phyloP scores from a whole-genome alignment of 1,140 invertebrate species.

The Dreissena rostriformis region DNA sequence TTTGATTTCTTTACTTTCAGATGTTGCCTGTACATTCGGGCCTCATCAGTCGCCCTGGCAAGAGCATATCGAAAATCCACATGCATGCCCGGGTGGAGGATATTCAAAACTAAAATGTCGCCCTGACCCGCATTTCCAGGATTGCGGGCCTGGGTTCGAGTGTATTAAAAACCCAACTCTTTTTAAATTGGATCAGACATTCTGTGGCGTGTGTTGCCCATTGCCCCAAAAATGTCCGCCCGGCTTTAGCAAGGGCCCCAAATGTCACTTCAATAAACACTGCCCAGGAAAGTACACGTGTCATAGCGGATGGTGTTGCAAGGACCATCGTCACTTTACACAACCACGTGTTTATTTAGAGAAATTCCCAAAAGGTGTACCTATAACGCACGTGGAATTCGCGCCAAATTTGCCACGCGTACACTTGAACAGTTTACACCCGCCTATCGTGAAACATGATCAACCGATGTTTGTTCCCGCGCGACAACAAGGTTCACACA shows the following conservation, averaged over 20 bases:
- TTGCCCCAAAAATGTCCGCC: constrained; percentile 4
- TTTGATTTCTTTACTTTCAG: constrained; percentile 13
- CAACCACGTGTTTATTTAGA: too few relatives aligned
- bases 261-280: constrained; percentile 8
- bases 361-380: too few relatives aligned
- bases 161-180: constrained; percentile 3
- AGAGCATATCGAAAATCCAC: not conserved
- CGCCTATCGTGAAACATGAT: too few relatives aligned
- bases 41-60: constrained; percentile 5
- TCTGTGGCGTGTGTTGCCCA: constrained; percentile 39
- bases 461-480: too few relatives aligned
- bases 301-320: constrained; percentile 26
- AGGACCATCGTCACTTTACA: not conserved
- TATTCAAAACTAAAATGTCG: constrained; percentile 33
- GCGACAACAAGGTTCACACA: not conserved
- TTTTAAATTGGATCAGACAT: constrained; percentile 14
- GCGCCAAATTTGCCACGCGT: too few relatives aligned
- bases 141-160: constrained; percentile 32
- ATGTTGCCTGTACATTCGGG: constrained; percentile 34
- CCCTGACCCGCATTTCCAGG: constrained; percentile 4
- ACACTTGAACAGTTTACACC: too few relatives aligned
- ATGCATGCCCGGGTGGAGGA: constrained; percentile 26
- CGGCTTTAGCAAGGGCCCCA: constrained; percentile 15
- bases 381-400: too few relatives aligned
- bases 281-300: constrained; percentile 30